Conservation (phyloP, 2,113 vertebrate genomes). For the Peromyscus maniculatus region DNA sequence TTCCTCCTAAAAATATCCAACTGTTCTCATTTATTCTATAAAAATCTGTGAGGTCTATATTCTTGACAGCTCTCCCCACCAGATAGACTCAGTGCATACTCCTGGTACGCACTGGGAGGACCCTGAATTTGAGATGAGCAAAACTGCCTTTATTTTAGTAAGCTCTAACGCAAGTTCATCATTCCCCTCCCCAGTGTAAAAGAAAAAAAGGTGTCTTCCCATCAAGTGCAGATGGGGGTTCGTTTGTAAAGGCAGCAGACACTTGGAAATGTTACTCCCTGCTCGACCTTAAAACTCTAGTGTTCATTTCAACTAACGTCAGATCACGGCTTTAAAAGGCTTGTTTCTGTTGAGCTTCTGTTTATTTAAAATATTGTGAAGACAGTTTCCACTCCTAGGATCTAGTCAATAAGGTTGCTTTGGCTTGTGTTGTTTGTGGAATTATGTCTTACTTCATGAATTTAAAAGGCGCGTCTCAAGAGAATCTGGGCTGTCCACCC, state of each 20-base stretch:
- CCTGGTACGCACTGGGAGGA: neutral
- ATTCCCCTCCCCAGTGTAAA: neutral
- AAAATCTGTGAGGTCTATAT: neutral
- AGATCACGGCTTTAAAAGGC: neutral
- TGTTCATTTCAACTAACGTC: neutral
- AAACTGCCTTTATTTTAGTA: neutral
- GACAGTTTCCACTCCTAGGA: neutral
- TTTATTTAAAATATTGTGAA: neutral
- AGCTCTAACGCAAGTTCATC: neutral
- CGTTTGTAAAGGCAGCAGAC: neutral
- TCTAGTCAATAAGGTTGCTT: neutral
- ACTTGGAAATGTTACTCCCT: neutral
- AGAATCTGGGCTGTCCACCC: neutral
- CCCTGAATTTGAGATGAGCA: neutral
- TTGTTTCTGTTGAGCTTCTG: neutral
- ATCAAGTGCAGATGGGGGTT: neutral
- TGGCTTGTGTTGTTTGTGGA: neutral
- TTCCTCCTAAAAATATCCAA: neutral
- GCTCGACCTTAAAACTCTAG: neutral
- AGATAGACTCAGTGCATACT: neutral
- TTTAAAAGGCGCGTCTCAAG: neutral
- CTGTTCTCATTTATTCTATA: neutral
- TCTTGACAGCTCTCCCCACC: neutral
- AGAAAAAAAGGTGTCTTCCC: neutral
- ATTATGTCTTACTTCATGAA: neutral